A percentile compares a stretch with the other conserved stretches of the same genome.
phyloP scores from a whole-genome alignment of 2,113 vertebrate species.

The Muntiacus reevesi region DNA sequence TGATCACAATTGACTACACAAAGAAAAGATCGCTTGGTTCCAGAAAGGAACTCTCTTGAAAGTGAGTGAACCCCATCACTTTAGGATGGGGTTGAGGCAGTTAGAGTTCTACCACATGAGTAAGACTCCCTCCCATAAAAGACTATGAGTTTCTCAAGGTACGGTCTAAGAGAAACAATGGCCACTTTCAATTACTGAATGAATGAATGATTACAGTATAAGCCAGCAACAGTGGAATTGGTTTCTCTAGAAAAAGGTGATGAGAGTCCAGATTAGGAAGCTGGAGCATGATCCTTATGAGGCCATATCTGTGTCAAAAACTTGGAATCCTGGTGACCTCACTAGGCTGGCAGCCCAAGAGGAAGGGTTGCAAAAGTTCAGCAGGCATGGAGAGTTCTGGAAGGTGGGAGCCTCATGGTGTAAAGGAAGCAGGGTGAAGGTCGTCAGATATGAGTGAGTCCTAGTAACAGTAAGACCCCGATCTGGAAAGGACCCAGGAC shows the following conservation, averaged over 20 bases:
- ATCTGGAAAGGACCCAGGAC: too few relatives aligned
- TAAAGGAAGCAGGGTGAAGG: neutral
- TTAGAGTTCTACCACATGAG: neutral
- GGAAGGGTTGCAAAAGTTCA: neutral
- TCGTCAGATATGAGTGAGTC: neutral
- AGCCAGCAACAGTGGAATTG: neutral
- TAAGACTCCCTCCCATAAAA: neutral
- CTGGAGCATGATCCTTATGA: neutral
- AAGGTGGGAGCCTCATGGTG: neutral
- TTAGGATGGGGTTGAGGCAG: neutral
- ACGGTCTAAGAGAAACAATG: neutral
- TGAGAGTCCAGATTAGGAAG: neutral
- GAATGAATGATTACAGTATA: neutral
- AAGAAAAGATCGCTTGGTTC: rapidly evolving
- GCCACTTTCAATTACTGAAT: neutral
- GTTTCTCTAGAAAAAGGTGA: neutral
- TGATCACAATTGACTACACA: neutral
- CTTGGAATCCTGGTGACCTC: neutral
- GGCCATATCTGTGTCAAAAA: neutral
- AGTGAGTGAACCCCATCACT: neutral
- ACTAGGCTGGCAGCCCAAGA: neutral
- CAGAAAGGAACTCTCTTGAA: neutral
- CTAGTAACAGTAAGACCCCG: neutral
- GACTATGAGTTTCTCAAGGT: neutral
- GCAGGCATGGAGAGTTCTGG: neutral